These are phyloP conservation scores for Neolamprologus ventralis DNA, from an alignment of 2,113 vertebrate species.

Conservation along the genomic window DNA sequence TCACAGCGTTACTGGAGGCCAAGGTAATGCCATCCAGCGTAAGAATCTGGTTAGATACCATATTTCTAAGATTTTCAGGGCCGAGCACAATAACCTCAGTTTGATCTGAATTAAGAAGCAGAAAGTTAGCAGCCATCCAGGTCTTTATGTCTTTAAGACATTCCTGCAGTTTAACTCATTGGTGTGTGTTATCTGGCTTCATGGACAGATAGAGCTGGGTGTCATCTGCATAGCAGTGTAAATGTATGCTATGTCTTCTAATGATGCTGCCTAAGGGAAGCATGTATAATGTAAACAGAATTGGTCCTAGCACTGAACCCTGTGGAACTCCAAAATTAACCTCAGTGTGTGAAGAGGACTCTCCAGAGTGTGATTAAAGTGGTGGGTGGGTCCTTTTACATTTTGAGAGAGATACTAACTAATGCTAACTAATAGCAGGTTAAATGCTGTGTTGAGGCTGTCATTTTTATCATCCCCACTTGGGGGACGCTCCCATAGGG, in stretches of 20 bases:
- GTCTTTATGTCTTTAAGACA: background rate
- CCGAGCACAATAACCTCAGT: accelerated
- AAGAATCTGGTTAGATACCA: accelerated
- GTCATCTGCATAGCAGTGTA: background rate
- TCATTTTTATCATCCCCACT: background rate
- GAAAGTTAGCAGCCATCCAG: accelerated
- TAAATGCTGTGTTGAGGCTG: background rate
- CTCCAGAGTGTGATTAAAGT: background rate
- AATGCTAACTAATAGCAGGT: background rate
- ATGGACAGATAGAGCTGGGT: background rate
- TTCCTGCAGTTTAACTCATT: accelerated
- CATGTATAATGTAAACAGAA: background rate
- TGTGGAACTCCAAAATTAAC: background rate
- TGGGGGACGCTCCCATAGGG: background rate
- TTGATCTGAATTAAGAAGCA: accelerated
- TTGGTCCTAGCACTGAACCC: background rate
- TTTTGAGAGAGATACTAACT: background rate
- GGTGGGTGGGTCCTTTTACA: background rate
- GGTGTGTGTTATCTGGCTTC: background rate
- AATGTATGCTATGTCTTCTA: background rate
- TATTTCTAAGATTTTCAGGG: accelerated
- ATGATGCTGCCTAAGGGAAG: background rate
- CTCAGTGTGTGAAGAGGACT: background rate
- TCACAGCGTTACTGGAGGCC: no score
- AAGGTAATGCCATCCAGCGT: background rate